These are phyloP conservation scores for Microplitis manilae DNA, from an alignment of 2,888 invertebrate species.

Conservation along the genomic window DNA sequence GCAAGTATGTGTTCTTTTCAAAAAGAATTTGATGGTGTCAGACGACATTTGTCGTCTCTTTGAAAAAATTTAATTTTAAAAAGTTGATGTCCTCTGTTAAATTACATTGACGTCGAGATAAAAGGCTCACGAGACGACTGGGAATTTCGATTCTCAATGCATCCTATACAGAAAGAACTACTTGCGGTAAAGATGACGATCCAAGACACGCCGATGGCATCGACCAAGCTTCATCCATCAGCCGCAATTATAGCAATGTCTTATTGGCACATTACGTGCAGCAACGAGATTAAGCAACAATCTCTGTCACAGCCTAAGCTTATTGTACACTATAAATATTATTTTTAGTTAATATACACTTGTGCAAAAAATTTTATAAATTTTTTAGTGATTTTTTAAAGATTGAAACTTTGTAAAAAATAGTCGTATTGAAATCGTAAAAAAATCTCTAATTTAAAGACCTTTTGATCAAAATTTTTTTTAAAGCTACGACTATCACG, in stretches of 20 bases:
- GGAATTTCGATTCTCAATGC: constrained; percentile 17
- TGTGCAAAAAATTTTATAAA: too few relatives aligned
- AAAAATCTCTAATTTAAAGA: too few relatives aligned
- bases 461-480: too few relatives aligned
- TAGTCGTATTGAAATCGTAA: too few relatives aligned
- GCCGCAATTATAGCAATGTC: constrained; percentile 40
- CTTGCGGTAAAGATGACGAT: constrained; percentile 2
- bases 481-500: too few relatives aligned
- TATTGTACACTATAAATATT: too few relatives aligned
- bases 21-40: constrained; percentile 62
- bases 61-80: constrained; percentile 57
- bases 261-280: constrained; percentile 23
- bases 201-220: constrained; percentile 28
- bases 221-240: constrained; percentile 60
- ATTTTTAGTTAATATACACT: too few relatives aligned
- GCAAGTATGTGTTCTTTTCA: constrained; percentile 54
- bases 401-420: too few relatives aligned
- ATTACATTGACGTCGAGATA: constrained; percentile 53
- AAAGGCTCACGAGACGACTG: constrained; percentile 34
- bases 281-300: background rate
- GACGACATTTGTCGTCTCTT: constrained; percentile 65
- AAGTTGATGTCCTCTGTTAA: constrained; percentile 64
- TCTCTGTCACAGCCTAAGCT: too few relatives aligned
- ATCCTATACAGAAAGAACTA: constrained; percentile 2
- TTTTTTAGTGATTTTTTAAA: too few relatives aligned